Evolutionary conservation across 92 coral and sea anemone species (phyloP), one percentile per base, ranked within the genome.

Genomic region (Umimayanthus chanpuru): DNA sequence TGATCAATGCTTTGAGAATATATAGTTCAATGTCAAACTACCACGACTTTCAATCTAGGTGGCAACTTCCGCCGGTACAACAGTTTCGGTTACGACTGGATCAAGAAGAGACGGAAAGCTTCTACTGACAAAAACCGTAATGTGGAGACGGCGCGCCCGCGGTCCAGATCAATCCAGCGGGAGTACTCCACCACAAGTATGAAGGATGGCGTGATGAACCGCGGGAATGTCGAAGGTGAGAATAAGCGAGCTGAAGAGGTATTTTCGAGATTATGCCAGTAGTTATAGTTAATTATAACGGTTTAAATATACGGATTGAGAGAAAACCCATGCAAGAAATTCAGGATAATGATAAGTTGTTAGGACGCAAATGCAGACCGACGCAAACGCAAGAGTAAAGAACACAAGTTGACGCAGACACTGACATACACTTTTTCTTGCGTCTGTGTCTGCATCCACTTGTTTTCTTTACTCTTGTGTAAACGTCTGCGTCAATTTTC

Each of bases 31-130:
- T 26, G 11, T 11, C 29, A 43, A 40, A 47, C 21, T 9, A 21
- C 23, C 65, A 0, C n/a, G 28, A 40, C 16, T 25, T 70, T 25
- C 9, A 38, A 68, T 29, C 9, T 70, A 83, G 77, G 77, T 3
- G 43, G 77, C n/a, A 44, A 87, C 25, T 87, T 90, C 40, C 90
- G 93, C n/a, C 90, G 93, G 41, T 90, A 86, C 66, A 90, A 90
- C 66, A 90, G 93, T 75, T 87, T 87, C 61, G 93, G 90, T 14
- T 90, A 70, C 50, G 90, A 82, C 7, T 89, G 81, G 29, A 75
- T 68, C 29, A 90, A 66, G 5, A 90, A 76, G 58, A 80, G 79
- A 83, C 87, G 77, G 67, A 83, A 70, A 67, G 65, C 15, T 4
- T 83, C 87, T 9, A 83, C 41, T 43, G 87, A 83, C 67, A 72